Evolutionary conservation across 1,140 invertebrate species (phyloP).

Genomic region (Vanessa atalanta): DNA sequence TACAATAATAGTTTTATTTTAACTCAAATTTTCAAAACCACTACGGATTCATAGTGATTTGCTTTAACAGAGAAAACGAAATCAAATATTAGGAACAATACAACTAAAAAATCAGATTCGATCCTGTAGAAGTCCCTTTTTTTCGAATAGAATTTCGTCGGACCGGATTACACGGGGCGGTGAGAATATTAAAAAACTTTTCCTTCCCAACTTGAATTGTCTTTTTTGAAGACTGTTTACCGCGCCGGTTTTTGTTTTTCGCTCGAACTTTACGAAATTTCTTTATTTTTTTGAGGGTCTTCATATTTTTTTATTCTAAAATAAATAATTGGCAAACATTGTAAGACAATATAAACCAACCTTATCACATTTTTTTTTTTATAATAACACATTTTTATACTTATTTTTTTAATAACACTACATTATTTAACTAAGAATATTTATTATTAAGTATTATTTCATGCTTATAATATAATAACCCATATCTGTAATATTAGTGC

Average conservation of each 20-base stretch:
- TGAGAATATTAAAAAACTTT: slow-evolving; percentile 78
- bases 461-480: no score
- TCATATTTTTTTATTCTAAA: slow-evolving; percentile 13
- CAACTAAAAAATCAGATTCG: slow-evolving; percentile 22
- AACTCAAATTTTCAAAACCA: no score
- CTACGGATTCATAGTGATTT: no score
- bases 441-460: no score
- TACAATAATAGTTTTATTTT: no score
- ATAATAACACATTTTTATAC: no score
- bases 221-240: slow-evolving; percentile 71
- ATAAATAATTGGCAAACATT: not conserved
- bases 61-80: not conserved
- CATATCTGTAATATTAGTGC: no score
- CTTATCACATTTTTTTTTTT: no score
- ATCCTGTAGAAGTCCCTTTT: slow-evolving; percentile 37
- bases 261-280: slow-evolving; percentile 16
- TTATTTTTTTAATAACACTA: no score
- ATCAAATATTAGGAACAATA: slow-evolving; percentile 12
- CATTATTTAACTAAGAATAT: no score
- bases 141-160: slow-evolving; percentile 61
- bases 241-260: slow-evolving; percentile 54
- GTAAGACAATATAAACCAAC: no score
- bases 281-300: slow-evolving; percentile 20
- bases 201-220: slow-evolving; percentile 70
- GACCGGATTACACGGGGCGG: slow-evolving; percentile 67